Base-by-base conservation (phyloP, 2,888 invertebrate genomes). In the Melieria omissa region DNA sequence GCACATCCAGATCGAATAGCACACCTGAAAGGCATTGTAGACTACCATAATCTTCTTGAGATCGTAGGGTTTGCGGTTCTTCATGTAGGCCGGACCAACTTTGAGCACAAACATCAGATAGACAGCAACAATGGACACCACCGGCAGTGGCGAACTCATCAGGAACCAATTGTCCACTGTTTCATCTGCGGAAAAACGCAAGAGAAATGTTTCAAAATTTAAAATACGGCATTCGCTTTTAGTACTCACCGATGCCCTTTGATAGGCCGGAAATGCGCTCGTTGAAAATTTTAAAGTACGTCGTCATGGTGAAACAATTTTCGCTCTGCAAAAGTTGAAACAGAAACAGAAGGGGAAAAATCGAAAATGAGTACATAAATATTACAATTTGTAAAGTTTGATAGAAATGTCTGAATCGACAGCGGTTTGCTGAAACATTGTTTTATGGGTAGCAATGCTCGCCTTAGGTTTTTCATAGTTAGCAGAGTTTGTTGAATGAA, bases 11-110 rank as follows among this genome's bases (percentile, higher is more conserved):
- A 92, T 85, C 80, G 96, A 97, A 87, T 96, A 93, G 12, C 93
- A 61, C 5, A 97, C 96, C 90, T 97, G 97, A 70, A 93, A 91
- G n/a, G 93, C 90, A 83, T 98, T 98, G 87, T 97, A 98, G 0
- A 90, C 82, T 16, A 95, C 90, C 82, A 97, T 90, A 0, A 93
- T 83, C 61, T 89, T 89, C 81, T 94, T 92, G 70, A 97, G 84
- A 77, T 94, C 90, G 80, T 92, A 92, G 0, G 94, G 91, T 74
- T 92, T 91, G 74, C 91, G 88, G 72, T 93, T 92, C 74, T 91
- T 89, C 94, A 95, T 94, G 81, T 91, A 90, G 52, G 90, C 89
- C 1, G 94, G 94, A 0, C 94, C 94, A 62, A 92, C 88, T 78
- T 92, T 93, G 12, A 92, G 88, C 65, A 94, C 93, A 84, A 94